Base-by-base conservation (phyloP, 1,140 invertebrate species). In the Apocrypta bakeri region DNA sequence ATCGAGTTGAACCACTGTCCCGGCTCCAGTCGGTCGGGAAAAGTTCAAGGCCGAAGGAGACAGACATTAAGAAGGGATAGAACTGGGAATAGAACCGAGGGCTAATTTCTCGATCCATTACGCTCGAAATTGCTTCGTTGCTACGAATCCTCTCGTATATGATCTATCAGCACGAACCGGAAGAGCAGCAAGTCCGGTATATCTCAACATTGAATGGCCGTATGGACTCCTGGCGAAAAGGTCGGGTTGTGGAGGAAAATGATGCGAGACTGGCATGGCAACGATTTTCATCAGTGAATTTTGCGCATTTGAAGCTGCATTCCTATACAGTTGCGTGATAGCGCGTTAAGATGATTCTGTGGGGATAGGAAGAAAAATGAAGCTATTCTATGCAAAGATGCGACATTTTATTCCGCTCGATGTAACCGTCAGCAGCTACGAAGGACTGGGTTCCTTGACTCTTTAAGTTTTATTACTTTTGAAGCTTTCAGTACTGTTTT, bases 81-180 rank as follows among this genome's bases (percentile, higher is more conserved):
- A n/a, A 9, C 8, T n/a, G n/a, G n/a, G 24, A 74, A 21, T 42
- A 48, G 27, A 25, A 14, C 61, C 61, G 9, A 61, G 37, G 48
- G 71, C 80, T 82, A 82, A 82, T 82, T 82, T 82, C 72, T 82
- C 80, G 80, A 74, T 66, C 61, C 80, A 75, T 82, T 82, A 82
- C 79, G 68, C 37, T 25, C 25, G 42, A 33, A 73, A 81, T 81
- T 81, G 71, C 79, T 81, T 12, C 17, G 69, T 40, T 71, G 61
- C 27, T 24, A 71, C 48, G 48, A 21, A 56, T 40, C 33, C 68
- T 56, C 79, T 12, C 31, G 48, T 56, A 56, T 56, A 33, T 78
- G 40, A 33, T 72, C 17, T n/a, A 37, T 72, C 69, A 37, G 69
- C 31, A 21, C 7, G 8, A 29, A 11, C 64, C 64, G 25, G 48